These are phyloP conservation scores for Caenorhabditis remanei DNA, from an alignment of 1,140 invertebrate genomes.

Conservation along the genomic window DNA sequence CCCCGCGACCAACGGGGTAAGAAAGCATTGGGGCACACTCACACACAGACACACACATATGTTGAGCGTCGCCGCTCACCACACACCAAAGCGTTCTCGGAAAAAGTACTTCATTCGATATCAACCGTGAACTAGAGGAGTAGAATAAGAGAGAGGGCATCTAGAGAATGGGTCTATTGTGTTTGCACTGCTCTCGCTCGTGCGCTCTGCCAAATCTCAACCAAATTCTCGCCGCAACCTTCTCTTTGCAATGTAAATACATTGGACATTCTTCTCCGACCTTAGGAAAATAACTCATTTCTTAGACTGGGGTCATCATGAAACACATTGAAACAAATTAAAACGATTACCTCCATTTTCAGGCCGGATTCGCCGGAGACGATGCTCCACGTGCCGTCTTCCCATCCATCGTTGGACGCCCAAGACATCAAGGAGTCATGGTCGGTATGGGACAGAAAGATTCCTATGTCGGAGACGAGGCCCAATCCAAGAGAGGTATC, in stretches of 20 bases:
- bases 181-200: slow-evolving; percentile 54
- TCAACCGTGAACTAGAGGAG: slow-evolving; percentile 56
- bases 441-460: slow-evolving; percentile 97
- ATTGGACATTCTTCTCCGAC: slow-evolving; percentile 32
- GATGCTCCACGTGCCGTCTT: slow-evolving; percentile 83
- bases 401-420: slow-evolving; percentile 82
- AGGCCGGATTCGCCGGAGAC: slow-evolving; percentile 82
- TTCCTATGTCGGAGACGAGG: slow-evolving; percentile 95
- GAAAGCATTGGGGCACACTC: slow-evolving; percentile 12
- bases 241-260: slow-evolving; percentile 48
- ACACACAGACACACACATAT: not conserved
- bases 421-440: slow-evolving; percentile 87
- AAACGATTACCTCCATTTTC: not conserved
- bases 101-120: slow-evolving; percentile 57
- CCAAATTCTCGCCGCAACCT: slow-evolving; percentile 39
- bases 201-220: slow-evolving; percentile 54
- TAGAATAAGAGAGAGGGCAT: slow-evolving; percentile 39
- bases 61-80: slow-evolving; percentile 43
- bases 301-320: slow-evolving; percentile 39
- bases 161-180: slow-evolving; percentile 49
- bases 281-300: not conserved
- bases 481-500: slow-evolving; percentile 90
- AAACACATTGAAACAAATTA: not conserved
- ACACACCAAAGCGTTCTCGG: slow-evolving; percentile 53
- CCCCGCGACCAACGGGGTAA: slow-evolving; percentile 16